Evolutionary conservation across 2,113 vertebrate species (phyloP).

Genomic region (Oxyura jamaicensis): DNA sequence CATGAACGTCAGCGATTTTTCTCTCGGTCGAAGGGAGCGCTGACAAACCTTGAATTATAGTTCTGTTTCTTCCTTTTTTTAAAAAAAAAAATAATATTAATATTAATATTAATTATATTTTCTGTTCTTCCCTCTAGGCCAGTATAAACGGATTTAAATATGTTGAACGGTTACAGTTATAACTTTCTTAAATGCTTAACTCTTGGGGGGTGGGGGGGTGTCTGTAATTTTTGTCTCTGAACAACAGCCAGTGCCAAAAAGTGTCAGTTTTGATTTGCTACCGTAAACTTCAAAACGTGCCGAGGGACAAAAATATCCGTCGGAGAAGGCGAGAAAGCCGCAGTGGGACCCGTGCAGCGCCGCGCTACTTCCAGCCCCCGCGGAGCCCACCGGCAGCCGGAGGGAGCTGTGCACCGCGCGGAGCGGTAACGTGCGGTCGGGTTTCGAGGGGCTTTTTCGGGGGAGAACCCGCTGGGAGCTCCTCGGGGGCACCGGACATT

Average conservation of each 20-base stretch:
- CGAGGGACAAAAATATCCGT: neutral
- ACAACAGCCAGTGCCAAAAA: slow-evolving; percentile 42
- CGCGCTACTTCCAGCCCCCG: slow-evolving; percentile 12
- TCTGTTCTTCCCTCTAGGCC: slow-evolving; percentile 77
- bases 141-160: slow-evolving; percentile 76
- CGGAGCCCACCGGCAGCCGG: neutral
- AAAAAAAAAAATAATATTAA: slow-evolving; percentile 54
- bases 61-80: slow-evolving; percentile 54
- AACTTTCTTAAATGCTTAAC: slow-evolving; percentile 54
- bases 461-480: neutral
- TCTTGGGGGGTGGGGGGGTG: neutral
- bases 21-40: slow-evolving; percentile 48
- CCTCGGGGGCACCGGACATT: neutral
- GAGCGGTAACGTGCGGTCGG: neutral
- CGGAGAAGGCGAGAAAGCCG: slow-evolving; percentile 11
- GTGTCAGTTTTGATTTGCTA: slow-evolving; percentile 46
- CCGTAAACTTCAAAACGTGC: slow-evolving; percentile 39
- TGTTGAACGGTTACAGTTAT: slow-evolving; percentile 44
- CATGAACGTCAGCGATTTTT: slow-evolving; percentile 34
- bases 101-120: slow-evolving; percentile 66
- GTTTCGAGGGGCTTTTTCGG: slow-evolving; percentile 11
- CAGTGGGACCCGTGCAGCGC: slow-evolving; percentile 32
- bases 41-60: slow-evolving; percentile 62
- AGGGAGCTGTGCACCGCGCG: neutral
- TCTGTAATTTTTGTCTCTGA: neutral